phyloP scores from a whole-genome alignment of 2,888 invertebrate species.

The Apotomis turbidana region DNA sequence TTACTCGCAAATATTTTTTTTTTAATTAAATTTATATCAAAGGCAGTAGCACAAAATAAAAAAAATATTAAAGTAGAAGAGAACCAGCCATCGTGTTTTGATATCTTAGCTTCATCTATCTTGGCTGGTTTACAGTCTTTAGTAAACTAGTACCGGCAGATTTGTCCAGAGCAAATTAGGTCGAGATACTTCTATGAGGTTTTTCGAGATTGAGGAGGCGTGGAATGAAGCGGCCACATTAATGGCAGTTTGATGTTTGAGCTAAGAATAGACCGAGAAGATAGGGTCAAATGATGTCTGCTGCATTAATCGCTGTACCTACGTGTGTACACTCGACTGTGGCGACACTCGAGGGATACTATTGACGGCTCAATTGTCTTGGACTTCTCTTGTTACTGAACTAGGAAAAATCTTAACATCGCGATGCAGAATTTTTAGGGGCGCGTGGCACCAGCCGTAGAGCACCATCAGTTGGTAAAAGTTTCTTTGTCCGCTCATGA shows the following conservation, averaged over 20 bases:
- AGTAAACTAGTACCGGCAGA: constrained; percentile 70
- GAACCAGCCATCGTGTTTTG: neutral
- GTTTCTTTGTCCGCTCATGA: too few species aligned
- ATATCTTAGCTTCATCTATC: constrained; percentile 9
- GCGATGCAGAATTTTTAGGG: too few species aligned
- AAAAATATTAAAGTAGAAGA: neutral
- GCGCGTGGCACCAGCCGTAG: too few species aligned
- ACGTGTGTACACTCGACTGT: too few species aligned
- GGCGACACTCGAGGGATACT: neutral
- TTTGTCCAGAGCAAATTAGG: constrained; percentile 71
- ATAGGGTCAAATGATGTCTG: constrained; percentile 20
- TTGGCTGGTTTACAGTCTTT: constrained; percentile 23
- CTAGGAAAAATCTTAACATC: too few species aligned
- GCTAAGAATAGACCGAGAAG: constrained; percentile 25
- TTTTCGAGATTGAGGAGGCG: constrained; percentile 54
- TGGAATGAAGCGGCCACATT: constrained; percentile 39
- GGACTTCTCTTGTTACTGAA: too few species aligned
- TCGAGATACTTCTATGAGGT: constrained; percentile 48
- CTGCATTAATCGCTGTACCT: constrained; percentile 3
- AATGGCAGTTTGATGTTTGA: constrained; percentile 25
- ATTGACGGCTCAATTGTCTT: neutral
- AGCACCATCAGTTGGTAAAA: too few species aligned
- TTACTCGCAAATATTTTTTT: too few species aligned
- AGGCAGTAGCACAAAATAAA: too few species aligned
- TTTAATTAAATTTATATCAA: too few species aligned